Base-by-base conservation (phyloP, 2,113 vertebrate genomes). In the Cacatua alba region DNA sequence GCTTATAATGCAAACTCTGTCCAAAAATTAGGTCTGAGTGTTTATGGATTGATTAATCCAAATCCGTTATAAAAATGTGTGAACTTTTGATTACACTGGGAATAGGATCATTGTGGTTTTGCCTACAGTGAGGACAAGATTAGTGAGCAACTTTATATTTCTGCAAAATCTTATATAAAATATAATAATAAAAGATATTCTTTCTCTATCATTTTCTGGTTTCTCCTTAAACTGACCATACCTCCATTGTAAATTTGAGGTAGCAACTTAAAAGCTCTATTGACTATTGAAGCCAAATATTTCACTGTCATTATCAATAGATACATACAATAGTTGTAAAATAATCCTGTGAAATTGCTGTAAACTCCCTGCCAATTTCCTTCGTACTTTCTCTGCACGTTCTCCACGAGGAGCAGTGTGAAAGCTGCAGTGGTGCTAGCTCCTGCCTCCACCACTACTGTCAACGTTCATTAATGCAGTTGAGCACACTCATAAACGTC, bases 391-490 rank as follows among this genome's bases (percentile, higher is more conserved):
- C 35, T 49, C 57, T 69, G 41, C 37, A 35, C 1, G 1, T 76
- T 90, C 90, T 88, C 74, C 62, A 28, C 0, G 11, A 79, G 35
- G 29, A 81, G 35, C 2, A 0, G 41, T 76, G 70, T 85, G 70
- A 87, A 87, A 77, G 39, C 82, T 74, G 37, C 35, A 26, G 57
- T 9, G 25, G 17, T 87, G 52, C 74, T 86, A 33, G 33, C 65
- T 44, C 21, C 70, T 92, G 92, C 79, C 48, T 89, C 49, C 44
- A 68, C 70, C 75, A 70, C 46, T 55, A 37, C 81, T 91, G 87
- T 84, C 94, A 78, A 13, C 0, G 6, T 88, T 94, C 83, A 79
- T 96, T 95, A 95, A 76, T 72, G 59, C 79, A 87, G 84, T 60
- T 74, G 76, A 86, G 65, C 77, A 80, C 72, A 85, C 31, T 79